Base-by-base conservation (phyloP, 2,888 invertebrate species). In the Empis stercorea region DNA sequence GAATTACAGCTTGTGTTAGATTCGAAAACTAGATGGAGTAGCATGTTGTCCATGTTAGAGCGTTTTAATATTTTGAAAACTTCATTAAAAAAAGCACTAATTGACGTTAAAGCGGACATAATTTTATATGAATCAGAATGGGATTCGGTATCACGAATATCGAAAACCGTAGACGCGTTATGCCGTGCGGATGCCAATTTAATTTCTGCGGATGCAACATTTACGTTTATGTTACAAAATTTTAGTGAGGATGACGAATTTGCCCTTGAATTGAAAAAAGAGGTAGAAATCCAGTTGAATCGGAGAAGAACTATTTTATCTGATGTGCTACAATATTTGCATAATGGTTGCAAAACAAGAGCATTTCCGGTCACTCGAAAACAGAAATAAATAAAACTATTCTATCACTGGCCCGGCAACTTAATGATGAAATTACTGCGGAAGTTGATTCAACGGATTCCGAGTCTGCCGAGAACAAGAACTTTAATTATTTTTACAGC, bases 81-180 rank as follows among this genome's bases (percentile, higher is more conserved):
- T 37, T 53, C 50, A 50, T 48, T 54, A 20, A 38, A 47, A 43
- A 56, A 56, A 48, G 48, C 54, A 27, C 50, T 56, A 30, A 51
- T 56, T 42, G 54, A 55, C 48, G 14, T 55, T 27, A 48, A 47
- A 37, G 47, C 48, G 20, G 48, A 53, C 14, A 43, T 51, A 41
- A 34, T 39, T 44, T 30, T 42, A 41, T 42, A 30, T 23, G 43
- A 43, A 17, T 23, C 7, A n/a, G 30, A 36, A 37, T 43, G 17
- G 11, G 17, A 20, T 17, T 34, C 32, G 32, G 10, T 43, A 43
- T 36, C 17, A 13, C 3, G 4, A 36, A 43, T n/a, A 15, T 13
- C 32, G 2, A 9, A 13, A 17, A 32, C 43, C 3, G 43, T 43
- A 16, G 43, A 43, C 4, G 43, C 30, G 15, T 30, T 40, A n/a